phyloP scores from a whole-genome alignment of 1,140 invertebrate species.

The Samia ricini region DNA sequence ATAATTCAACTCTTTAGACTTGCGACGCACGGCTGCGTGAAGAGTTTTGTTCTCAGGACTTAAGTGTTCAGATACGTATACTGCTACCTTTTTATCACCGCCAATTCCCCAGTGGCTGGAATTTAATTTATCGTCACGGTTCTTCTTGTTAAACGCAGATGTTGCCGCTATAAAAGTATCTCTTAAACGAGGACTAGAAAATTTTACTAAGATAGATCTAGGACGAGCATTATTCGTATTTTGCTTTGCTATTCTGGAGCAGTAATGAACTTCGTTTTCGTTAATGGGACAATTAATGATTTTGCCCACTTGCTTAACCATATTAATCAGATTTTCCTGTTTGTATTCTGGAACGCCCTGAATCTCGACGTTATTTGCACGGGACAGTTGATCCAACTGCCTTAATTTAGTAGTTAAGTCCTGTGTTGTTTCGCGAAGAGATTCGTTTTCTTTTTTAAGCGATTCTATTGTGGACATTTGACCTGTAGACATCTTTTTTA shows the following conservation, averaged over 20 bases:
- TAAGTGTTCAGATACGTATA: background rate
- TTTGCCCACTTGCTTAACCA: background rate
- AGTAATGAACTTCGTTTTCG: too few species aligned
- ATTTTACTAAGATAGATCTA: too few species aligned
- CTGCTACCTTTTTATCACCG: background rate
- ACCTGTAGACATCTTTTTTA: background rate
- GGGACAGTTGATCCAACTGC: background rate
- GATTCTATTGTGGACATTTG: background rate
- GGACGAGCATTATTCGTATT: too few species aligned
- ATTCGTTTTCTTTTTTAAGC: background rate
- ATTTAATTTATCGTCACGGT: too few species aligned
- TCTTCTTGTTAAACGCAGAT: too few species aligned
- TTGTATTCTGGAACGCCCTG: background rate
- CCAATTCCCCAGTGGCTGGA: too few species aligned
- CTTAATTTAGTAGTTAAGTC: background rate
- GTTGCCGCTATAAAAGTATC: too few species aligned
- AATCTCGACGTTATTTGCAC: background rate
- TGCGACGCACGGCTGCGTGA: background rate
- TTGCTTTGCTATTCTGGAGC: too few species aligned
- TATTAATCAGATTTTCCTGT: background rate
- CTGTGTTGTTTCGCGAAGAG: background rate
- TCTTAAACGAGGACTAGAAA: too few species aligned
- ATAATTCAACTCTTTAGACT: background rate
- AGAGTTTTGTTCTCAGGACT: background rate
- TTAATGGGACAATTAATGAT: background rate